A percentile compares a stretch with the other conserved stretches of the same genome.
phyloP scores from a whole-genome alignment of 2,888 invertebrate genomes.

The Stegana nigrithorax region DNA sequence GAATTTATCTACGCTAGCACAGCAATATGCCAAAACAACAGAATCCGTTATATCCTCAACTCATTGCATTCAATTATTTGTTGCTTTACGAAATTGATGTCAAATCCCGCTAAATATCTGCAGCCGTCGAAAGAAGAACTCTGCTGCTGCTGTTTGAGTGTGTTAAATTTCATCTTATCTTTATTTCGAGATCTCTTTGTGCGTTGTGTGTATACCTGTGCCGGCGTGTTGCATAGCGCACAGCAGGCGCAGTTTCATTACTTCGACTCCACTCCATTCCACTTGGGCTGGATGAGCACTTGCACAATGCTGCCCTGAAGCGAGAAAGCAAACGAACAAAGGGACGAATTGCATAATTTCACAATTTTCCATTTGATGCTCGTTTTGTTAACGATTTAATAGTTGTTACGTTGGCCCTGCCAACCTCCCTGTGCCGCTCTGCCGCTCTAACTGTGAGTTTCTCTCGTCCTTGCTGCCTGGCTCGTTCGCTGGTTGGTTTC shows the following conservation, averaged over 20 bases:
- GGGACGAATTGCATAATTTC: slow-evolving; percentile 66
- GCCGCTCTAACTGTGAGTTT: slow-evolving; percentile 12
- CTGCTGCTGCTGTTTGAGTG: not conserved
- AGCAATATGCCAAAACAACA: no score
- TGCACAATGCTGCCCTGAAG: no score
- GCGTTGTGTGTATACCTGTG: slow-evolving; percentile 22
- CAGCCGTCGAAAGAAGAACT: slow-evolving; percentile 9
- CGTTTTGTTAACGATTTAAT: slow-evolving; percentile 41
- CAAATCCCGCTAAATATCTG: slow-evolving; percentile 45
- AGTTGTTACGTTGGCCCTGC: no score
- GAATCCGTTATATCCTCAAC: no score
- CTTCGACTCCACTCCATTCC: slow-evolving; percentile 56
- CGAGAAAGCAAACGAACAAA: no score
- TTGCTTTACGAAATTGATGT: slow-evolving; percentile 26
- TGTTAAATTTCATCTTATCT: slow-evolving; percentile 51
- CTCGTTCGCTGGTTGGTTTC: slow-evolving; percentile 39
- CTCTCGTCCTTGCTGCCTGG: slow-evolving; percentile 35
- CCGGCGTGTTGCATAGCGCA: slow-evolving; percentile 16
- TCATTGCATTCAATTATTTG: slow-evolving; percentile 61
- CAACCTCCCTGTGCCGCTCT: slow-evolving; percentile 28
- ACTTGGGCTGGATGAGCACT: slow-evolving; percentile 25
- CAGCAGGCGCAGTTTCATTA: slow-evolving; percentile 38
- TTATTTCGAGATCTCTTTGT: slow-evolving; percentile 44
- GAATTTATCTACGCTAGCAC: no score
- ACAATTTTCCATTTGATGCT: slow-evolving; percentile 67